Conservation (phyloP, 2,888 invertebrate species). For the Pegoplata infirma region DNA sequence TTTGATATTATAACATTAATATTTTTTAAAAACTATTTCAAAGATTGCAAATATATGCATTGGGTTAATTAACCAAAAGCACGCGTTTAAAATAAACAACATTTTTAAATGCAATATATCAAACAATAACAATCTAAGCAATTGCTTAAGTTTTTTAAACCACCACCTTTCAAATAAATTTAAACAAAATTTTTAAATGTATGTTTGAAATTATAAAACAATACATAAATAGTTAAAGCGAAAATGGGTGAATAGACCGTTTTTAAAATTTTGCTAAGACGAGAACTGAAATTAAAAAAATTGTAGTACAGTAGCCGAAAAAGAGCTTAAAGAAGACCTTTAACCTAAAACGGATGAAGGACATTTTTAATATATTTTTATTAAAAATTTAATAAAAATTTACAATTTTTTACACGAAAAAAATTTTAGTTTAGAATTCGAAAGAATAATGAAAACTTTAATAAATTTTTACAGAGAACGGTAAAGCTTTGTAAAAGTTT, state of each 20-base stretch:
- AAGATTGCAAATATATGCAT: neutral
- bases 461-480: too few species aligned
- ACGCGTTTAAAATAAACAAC: slow-evolving; percentile 32
- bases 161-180: neutral
- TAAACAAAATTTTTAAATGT: neutral
- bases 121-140: slow-evolving; percentile 40
- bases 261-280: too few species aligned
- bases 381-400: too few species aligned
- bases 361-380: neutral
- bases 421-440: too few species aligned
- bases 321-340: neutral
- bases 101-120: slow-evolving; percentile 33
- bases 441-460: too few species aligned
- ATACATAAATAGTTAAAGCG: too few species aligned
- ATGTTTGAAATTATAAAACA: neutral
- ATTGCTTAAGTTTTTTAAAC: neutral
- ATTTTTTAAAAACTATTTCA: neutral
- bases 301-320: neutral
- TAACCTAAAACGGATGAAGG: neutral
- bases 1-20: too few species aligned
- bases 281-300: too few species aligned
- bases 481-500: too few species aligned
- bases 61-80: slow-evolving; percentile 48
- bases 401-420: too few species aligned
- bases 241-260: too few species aligned